Conservation (phyloP, 2,113 vertebrate genomes). For the Solea solea region DNA sequence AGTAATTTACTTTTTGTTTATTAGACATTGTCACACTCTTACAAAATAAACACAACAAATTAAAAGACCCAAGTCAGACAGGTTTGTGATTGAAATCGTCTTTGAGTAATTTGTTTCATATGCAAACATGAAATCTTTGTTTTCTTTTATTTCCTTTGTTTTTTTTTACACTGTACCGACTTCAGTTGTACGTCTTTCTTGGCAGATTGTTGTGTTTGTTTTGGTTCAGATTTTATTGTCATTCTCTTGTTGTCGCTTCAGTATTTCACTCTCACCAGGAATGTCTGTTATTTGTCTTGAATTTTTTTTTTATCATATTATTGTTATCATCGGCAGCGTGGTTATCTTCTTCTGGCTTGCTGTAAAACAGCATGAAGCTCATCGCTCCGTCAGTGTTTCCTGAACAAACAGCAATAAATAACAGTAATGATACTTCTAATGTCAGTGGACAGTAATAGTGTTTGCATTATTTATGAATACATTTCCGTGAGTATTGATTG, state of each 20-base stretch:
- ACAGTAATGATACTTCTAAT: not conserved
- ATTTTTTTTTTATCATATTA: not conserved
- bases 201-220: too few species aligned
- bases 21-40: too few species aligned
- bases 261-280: not conserved
- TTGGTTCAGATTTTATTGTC: not conserved
- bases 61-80: too few species aligned
- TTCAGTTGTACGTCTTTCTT: too few species aligned
- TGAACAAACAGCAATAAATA: conserved; percentile 1
- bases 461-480: conserved; percentile 5
- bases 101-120: too few species aligned
- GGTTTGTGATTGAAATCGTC: too few species aligned
- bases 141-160: too few species aligned
- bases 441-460: not conserved
- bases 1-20: too few species aligned
- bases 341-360: not conserved
- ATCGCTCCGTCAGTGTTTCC: not conserved
- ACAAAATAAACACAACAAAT: too few species aligned
- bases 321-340: too few species aligned
- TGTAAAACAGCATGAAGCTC: not conserved
- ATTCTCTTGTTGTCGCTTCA: not conserved
- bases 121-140: too few species aligned
- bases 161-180: not conserved
- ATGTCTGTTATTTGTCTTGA: not conserved
- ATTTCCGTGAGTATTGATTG: conserved; percentile 4